Evolutionary conservation across 2,113 vertebrate species (phyloP).

Genomic region (Brachirus orientalis): DNA sequence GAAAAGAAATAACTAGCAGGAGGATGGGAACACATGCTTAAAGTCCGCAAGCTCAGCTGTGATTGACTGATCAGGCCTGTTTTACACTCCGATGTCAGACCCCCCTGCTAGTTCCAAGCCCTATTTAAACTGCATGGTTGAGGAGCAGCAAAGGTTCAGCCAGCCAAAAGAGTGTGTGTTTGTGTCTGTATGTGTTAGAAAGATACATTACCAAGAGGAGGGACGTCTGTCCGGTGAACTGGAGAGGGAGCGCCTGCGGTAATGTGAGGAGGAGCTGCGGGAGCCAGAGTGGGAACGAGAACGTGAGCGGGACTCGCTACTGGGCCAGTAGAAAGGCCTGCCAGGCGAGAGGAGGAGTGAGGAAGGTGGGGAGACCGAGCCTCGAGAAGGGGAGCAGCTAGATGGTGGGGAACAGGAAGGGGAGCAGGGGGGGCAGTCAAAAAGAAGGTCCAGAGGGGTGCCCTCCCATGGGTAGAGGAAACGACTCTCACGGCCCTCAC

Average conservation of each 20-base stretch:
- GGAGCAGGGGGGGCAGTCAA: conserved; percentile 91
- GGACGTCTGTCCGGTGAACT: conserved; percentile 93
- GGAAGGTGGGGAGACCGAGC: conserved; percentile 92
- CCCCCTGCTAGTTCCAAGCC: conserved; percentile 36
- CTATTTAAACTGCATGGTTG: conserved; percentile 31
- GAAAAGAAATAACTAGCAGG: conserved; percentile 17
- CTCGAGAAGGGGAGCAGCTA: conserved; percentile 93
- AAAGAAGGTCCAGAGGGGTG: conserved; percentile 91
- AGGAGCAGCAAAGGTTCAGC: conserved; percentile 23
- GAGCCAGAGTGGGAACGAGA: conserved; percentile 84
- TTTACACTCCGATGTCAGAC: conserved; percentile 30
- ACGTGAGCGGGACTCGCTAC: conserved; percentile 84
- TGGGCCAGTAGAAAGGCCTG: conserved; percentile 88
- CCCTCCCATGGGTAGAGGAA: conserved; percentile 94
- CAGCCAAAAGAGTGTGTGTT: conserved; percentile 1
- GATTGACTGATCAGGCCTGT: conserved; percentile 47
- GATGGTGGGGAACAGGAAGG: conserved; percentile 94
- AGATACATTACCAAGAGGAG: conserved; percentile 86
- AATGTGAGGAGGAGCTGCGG: conserved; percentile 89
- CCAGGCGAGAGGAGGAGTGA: conserved; percentile 89
- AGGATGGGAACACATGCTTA: conserved; percentile 26
- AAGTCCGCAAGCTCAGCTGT: conserved; percentile 32
- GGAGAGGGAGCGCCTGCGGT: conserved; percentile 88
- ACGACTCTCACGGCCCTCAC: conserved; percentile 89
- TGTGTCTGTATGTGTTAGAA: conserved; percentile 6